Evolutionary conservation across 2,888 invertebrate genomes (phyloP).

Genomic region (Smittia sp.): DNA sequence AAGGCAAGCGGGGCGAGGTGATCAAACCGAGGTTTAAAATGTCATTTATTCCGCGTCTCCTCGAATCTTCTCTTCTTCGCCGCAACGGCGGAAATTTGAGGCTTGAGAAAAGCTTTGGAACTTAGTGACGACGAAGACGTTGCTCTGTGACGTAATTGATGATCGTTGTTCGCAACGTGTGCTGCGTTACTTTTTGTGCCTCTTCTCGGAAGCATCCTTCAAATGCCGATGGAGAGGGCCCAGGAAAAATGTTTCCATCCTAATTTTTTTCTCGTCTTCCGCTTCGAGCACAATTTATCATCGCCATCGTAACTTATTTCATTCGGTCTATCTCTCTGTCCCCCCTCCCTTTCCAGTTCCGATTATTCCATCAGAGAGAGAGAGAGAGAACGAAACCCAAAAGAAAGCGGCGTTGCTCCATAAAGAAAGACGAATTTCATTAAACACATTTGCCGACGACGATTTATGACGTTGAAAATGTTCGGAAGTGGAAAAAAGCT

Average conservation of each 20-base stretch:
- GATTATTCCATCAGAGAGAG: not conserved
- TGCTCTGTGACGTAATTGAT: too few species aligned
- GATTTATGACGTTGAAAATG: conserved; percentile 19
- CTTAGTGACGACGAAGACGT: too few species aligned
- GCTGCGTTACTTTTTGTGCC: too few species aligned
- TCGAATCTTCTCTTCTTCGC: not conserved
- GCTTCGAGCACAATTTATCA: not conserved
- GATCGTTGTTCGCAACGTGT: too few species aligned
- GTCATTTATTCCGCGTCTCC: not conserved
- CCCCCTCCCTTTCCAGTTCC: not conserved
- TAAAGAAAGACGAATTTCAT: conserved; percentile 7
- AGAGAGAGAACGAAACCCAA: not conserved
- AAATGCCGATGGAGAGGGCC: not conserved
- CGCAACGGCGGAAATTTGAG: too few species aligned
- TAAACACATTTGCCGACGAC: conserved; percentile 17
- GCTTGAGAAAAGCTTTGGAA: too few species aligned
- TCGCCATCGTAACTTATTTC: conserved; percentile 14
- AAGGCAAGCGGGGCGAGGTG: not conserved
- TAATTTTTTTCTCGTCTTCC: conserved; percentile 6
- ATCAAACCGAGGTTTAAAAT: conserved; percentile 8
- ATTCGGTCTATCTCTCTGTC: not conserved
- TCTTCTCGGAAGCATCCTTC: not conserved
- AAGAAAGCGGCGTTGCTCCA: not conserved
- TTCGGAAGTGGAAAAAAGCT: conserved; percentile 9
- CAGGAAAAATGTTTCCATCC: not conserved